phyloP scores from a whole-genome alignment of 2,888 invertebrate genomes.

The Lasioglossum morio region DNA sequence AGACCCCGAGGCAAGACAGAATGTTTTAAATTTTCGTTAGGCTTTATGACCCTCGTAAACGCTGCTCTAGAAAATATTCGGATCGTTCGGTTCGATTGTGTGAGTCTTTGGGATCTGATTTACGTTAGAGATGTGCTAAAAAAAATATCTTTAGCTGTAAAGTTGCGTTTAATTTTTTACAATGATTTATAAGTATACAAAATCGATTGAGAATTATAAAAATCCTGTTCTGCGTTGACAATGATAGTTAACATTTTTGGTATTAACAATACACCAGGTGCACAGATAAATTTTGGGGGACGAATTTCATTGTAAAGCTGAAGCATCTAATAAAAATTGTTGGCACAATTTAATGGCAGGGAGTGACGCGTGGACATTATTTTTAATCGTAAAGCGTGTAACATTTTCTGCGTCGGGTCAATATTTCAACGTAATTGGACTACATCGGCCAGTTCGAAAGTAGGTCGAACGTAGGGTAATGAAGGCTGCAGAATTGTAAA shows the following conservation, averaged over 20 bases:
- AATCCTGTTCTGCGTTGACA: too few species aligned
- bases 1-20: background rate
- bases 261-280: background rate
- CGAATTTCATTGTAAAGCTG: background rate
- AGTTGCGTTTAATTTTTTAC: background rate
- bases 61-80: background rate
- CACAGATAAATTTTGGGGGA: background rate
- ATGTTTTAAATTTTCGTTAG: constrained; percentile 4
- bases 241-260: background rate
- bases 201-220: too few species aligned
- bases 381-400: background rate
- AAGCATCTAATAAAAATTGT: background rate
- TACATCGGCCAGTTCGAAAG: background rate
- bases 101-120: background rate
- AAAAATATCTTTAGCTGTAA: background rate
- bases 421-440: background rate
- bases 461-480: constrained; percentile 1
- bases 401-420: background rate
- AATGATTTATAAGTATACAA: background rate
- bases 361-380: background rate
- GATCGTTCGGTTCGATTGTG: background rate
- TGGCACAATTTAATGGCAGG: background rate
- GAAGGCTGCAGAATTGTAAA: background rate
- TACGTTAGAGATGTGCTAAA: background rate
- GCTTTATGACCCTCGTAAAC: background rate